Base-by-base conservation (phyloP, 2,113 vertebrate genomes). In the Dicentrarchus labrax region DNA sequence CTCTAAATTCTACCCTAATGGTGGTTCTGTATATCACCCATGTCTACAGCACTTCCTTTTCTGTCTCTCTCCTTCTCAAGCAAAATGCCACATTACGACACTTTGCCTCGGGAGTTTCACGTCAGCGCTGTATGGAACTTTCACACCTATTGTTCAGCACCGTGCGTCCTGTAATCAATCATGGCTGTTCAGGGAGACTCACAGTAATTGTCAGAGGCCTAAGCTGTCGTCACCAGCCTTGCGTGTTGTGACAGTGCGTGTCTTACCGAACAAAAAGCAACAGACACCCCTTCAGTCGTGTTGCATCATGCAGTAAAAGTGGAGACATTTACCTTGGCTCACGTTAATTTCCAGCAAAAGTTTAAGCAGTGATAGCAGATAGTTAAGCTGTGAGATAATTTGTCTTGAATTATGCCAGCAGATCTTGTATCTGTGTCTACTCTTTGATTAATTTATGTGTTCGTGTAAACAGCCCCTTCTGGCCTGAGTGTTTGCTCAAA, bases 101-200 rank as follows among this genome's bases (percentile, higher is more conserved):
- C 76, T 61, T 78, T 78, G 73, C 89, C 77, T 8, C 22, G 57
- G 61, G 60, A 73, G 84, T 76, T 84, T 80, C 71, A 87, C 60
- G 60, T 73, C 78, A 15, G 72, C 4, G 17, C 61, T 41, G 77
- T 66, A 22, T 82, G 73, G 47, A 87, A 87, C 64, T 76, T 84
- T 88, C 79, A 86, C 88, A 83, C 79, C 88, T 78, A 78, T 93
- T 90, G 92, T 93, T 77, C 21, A 2, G 48, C 76, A 10, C 81
- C 48, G 66, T 24, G 75, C 50, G 12, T 86, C 86, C 83, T 88
- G 89, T 92, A 93, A 93, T 94, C 92, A 92, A 93, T 94, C 94
- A 93, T 76, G 53, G 85, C 62, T 80, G 82, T 79, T 81, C 15
- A 4, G 81, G 82, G 70, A 83, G 72, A 65, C 86, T 80, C 2